A percentile compares a stretch with the other conserved stretches of the same genome.
These are phyloP conservation scores for Sternotherus odoratus DNA, from an alignment of 2,797 vertebrate species.

Conservation along the genomic window DNA sequence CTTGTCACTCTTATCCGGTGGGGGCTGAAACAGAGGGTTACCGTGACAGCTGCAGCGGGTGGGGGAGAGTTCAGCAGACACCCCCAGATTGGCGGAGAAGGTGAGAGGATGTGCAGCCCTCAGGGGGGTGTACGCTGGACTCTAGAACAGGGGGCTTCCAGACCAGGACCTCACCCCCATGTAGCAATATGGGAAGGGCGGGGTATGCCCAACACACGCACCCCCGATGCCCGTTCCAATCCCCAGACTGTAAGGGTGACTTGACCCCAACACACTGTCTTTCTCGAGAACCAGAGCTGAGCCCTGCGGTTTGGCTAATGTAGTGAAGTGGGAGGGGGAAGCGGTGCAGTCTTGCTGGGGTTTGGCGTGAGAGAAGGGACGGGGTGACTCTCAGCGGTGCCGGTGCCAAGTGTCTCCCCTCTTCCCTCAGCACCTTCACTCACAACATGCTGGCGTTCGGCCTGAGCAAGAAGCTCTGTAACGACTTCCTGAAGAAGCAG, in stretches of 20 bases:
- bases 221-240: background rate
- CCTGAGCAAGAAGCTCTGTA: slow-evolving; percentile 94
- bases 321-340: background rate
- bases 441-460: slow-evolving; percentile 98
- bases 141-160: background rate
- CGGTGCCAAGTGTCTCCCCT: background rate
- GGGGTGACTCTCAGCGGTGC: background rate
- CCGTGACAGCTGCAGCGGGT: background rate
- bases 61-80: background rate
- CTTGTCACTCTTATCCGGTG: background rate
- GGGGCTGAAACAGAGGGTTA: background rate
- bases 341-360: accelerated
- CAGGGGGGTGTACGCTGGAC: background rate
- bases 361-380: background rate
- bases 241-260: background rate
- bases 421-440: slow-evolving; percentile 90
- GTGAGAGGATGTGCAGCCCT: background rate
- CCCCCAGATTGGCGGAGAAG: background rate
- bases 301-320: background rate
- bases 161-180: accelerated
- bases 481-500: slow-evolving; percentile 97
- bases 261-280: no score
- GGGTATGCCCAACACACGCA: background rate
- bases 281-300: background rate
- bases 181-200: background rate